Evolutionary conservation across 53 echinoderm and acorn worm species (phyloP), one percentile per base, ranked within the genome.

Genomic region (Pentamera pediparva): DNA sequence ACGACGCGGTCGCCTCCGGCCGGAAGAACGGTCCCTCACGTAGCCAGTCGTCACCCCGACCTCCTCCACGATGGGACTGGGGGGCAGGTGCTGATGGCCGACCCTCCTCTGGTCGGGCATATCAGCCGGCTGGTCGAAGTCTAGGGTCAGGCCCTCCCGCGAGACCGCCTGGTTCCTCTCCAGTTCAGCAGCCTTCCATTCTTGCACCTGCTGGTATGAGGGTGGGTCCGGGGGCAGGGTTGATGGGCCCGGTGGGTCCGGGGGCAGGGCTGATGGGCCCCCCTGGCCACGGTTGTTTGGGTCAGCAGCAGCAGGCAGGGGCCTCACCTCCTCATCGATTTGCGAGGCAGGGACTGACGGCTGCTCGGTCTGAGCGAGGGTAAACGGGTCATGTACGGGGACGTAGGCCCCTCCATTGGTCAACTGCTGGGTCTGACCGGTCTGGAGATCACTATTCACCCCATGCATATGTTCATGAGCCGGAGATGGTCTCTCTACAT

Each of bases 121-220:
- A n/a, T n/a, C n/a, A n/a, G n/a, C n/a, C 0, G 82, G 61, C 31
- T 81, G 84, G 30, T 81, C 82, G 76, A 93, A 93, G 40, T 93
- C 81, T 4, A 93, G 76, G 22, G 86, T 79, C 13, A 93, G 73
- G 3, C 79, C 82, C 20, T 87, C 84, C 17, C 92, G 67, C 7
- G 82, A 74, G 12, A 80, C 55, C 6, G 56, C 79, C 32, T 75
- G 34, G 15, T 59, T 79, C 29, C 78, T 71, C 65, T 86, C 62
- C 11, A 47, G 35, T 31, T 81, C 86, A 5, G 70, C 72, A 27
- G 84, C 73, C 56, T 80, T 72, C 71, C 71, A 62, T 38, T 90
- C 79, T 24, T 78, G 75, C 7, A 93, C 93, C 25, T 93, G 84
- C 50, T 93, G 89, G 38, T 93, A 93, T 32, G 89, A 78, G 22